phyloP scores from a whole-genome alignment of 2,888 invertebrate species.

The Tribolium freemani region DNA sequence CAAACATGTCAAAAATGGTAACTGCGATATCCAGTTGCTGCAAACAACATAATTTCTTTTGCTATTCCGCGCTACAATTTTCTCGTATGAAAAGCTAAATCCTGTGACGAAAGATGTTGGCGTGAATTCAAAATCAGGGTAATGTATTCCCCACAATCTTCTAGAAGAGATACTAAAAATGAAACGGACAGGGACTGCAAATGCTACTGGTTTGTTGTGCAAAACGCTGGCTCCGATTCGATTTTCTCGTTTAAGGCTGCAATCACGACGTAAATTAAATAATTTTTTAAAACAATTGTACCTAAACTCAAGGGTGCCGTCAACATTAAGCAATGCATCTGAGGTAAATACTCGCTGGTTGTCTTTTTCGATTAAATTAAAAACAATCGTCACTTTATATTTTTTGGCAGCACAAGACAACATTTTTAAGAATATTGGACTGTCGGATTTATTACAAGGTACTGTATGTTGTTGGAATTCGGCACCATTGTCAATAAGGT shows the following conservation, averaged over 20 bases:
- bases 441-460: not conserved
- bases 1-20: conserved; percentile 30
- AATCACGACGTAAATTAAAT: not conserved
- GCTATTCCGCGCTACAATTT: not conserved
- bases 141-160: not conserved
- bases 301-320: not conserved
- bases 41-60: not conserved
- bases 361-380: conserved; percentile 10
- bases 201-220: not conserved
- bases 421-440: not conserved
- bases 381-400: not conserved
- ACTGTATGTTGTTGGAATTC: not conserved
- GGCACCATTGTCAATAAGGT: not conserved
- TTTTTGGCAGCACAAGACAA: conserved; percentile 15
- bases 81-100: conserved; percentile 11
- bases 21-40: conserved; percentile 27
- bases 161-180: not conserved
- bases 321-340: not conserved
- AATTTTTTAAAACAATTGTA: not conserved
- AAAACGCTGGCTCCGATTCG: not conserved
- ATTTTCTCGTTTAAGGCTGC: conserved; percentile 2
- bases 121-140: not conserved
- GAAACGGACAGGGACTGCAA: not conserved
- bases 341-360: not conserved
- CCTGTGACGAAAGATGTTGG: conserved; percentile 3